phyloP scores from a whole-genome alignment of 1,140 invertebrate species.

The Ostrea denselamellosa region DNA sequence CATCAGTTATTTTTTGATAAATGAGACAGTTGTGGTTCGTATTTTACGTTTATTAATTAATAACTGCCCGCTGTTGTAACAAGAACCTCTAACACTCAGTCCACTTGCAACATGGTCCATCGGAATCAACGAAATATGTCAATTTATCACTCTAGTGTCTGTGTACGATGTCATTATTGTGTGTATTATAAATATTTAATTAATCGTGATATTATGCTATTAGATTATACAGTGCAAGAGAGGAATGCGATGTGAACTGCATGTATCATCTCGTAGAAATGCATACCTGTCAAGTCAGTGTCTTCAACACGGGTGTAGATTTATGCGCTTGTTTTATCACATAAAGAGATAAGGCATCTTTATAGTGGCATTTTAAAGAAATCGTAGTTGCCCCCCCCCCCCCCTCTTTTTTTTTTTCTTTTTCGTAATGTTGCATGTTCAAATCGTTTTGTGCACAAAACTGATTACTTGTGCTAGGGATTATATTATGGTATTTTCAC shows the following conservation, averaged over 20 bases:
- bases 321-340: too few relatives aligned
- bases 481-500: too few relatives aligned
- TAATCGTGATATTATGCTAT: neutral
- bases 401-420: too few relatives aligned
- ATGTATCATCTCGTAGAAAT: too few relatives aligned
- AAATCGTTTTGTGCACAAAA: too few relatives aligned
- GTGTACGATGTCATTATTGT: neutral
- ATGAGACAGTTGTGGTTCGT: conserved; percentile 5
- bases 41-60: neutral
- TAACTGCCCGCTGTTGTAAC: neutral
- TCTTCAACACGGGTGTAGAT: too few relatives aligned
- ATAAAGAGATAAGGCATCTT: too few relatives aligned
- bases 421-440: too few relatives aligned
- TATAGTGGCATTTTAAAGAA: too few relatives aligned
- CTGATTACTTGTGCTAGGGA: too few relatives aligned
- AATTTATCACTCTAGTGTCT: neutral
- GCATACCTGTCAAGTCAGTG: too few relatives aligned
- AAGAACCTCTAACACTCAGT: neutral
- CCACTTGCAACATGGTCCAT: neutral
- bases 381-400: too few relatives aligned
- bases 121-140: neutral
- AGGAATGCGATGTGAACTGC: neutral
- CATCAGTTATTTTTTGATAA: neutral
- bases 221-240: neutral
- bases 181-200: conserved; percentile 2